A percentile compares a stretch with the other conserved stretches of the same genome.
These are phyloP conservation scores for Trididemnum clinides DNA, from an alignment of 23 tunicate species.

Conservation along the genomic window DNA sequence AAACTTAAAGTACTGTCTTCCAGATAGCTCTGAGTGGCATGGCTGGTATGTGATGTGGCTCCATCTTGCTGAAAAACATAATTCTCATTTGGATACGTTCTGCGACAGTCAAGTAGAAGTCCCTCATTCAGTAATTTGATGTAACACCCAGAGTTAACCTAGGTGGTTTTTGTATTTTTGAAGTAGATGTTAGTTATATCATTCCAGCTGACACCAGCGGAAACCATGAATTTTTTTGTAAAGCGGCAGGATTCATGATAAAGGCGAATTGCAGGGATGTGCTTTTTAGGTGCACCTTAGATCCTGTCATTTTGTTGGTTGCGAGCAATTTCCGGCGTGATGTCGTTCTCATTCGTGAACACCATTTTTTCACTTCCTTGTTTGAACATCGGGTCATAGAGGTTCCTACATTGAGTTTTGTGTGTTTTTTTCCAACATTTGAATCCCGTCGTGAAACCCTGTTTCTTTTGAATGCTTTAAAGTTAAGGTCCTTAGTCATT, in stretches of 20 bases:
- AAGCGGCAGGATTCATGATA: conserved; percentile 5
- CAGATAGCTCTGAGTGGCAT: conserved; percentile 24
- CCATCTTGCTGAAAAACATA: conserved; percentile 20
- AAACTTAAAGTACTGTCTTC: neutral
- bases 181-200: conserved; percentile 4
- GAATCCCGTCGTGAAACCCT: too few relatives aligned
- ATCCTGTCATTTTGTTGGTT: neutral
- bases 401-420: too few relatives aligned
- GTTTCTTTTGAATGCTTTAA: too few relatives aligned
- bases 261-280: neutral
- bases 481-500: too few relatives aligned
- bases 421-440: too few relatives aligned
- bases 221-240: conserved; percentile 5
- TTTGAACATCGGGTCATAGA: conserved; percentile 19
- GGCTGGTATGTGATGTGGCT: conserved; percentile 22
- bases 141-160: conserved; percentile 14
- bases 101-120: conserved; percentile 1
- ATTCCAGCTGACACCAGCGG: conserved; percentile 9
- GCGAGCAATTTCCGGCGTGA: conserved; percentile 4
- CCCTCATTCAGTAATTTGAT: conserved; percentile 12
- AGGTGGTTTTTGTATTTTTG: neutral
- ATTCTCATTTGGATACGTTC: conserved; percentile 7
- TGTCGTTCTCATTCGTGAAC: neutral
- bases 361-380: conserved; percentile 3
- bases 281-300: neutral